Evolutionary conservation across 2,113 vertebrate genomes (phyloP).

Genomic region (Zeus faber): DNA sequence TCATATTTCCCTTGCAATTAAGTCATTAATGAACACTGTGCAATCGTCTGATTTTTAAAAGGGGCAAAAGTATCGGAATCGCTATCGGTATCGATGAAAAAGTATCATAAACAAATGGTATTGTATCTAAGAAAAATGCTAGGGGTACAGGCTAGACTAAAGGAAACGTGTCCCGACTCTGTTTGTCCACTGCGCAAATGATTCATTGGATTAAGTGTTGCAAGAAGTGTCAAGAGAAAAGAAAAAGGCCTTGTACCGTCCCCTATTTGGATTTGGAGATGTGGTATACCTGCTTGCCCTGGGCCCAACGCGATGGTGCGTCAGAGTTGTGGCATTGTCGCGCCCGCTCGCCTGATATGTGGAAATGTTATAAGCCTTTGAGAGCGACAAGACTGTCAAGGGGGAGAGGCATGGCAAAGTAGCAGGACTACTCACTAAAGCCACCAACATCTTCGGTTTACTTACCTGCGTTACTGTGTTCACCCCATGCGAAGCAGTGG

Average conservation of each 20-base stretch:
- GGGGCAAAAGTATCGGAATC: no score
- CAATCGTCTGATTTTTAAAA: no score
- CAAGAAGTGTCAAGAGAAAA: constrained; percentile 23
- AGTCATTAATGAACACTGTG: no score
- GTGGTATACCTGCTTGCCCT: constrained; percentile 7
- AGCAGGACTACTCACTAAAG: constrained; percentile 6
- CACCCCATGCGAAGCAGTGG: no score
- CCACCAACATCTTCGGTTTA: constrained; percentile 1
- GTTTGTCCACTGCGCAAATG: constrained; percentile 24
- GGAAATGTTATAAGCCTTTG: constrained; percentile 7
- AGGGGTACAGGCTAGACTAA: constrained; percentile 13
- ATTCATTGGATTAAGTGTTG: constrained; percentile 23
- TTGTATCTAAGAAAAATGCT: no score
- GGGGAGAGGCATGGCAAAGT: constrained; percentile 6
- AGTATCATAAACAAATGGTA: no score
- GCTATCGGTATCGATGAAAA: no score
- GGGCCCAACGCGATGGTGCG: constrained; percentile 8
- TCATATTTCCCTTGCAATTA: no score
- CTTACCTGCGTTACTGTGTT: no score
- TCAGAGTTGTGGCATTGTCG: constrained; percentile 5
- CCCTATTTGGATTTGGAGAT: constrained; percentile 2
- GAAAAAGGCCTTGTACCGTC: constrained; percentile 9
- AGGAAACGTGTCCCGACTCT: constrained; percentile 18
- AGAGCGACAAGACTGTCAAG: constrained; percentile 10
- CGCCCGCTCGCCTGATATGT: background rate